phyloP scores from a whole-genome alignment of 2,888 invertebrate species.

The Platynereis dumerilii region DNA sequence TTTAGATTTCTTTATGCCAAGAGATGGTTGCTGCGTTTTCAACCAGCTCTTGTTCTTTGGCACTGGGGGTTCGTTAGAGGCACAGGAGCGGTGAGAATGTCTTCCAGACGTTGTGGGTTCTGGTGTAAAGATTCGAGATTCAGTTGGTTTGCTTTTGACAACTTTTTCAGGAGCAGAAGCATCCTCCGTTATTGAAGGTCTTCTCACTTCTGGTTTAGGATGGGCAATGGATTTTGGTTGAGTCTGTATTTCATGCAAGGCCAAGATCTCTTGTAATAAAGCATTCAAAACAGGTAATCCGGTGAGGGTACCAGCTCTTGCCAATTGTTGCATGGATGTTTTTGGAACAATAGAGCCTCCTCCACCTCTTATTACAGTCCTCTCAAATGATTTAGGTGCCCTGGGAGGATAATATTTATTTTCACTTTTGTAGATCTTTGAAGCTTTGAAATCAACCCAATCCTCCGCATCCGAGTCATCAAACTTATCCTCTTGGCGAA shows the following conservation, averaged over 20 bases:
- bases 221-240: constrained; percentile 9
- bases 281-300: constrained; percentile 54
- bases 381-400: too few relatives aligned
- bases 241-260: constrained; percentile 18
- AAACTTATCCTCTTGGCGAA: constrained; percentile 29
- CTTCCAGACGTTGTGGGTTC: too few relatives aligned
- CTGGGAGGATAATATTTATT: too few relatives aligned
- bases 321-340: too few relatives aligned
- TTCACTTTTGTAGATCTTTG: constrained; percentile 12
- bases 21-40: constrained; percentile 44
- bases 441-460: constrained; percentile 5
- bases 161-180: constrained; percentile 13
- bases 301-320: constrained; percentile 21
- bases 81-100: constrained; percentile 10
- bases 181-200: background rate
- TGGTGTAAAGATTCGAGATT: background rate
- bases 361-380: too few relatives aligned
- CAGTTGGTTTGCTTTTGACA: background rate
- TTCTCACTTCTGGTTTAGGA: constrained; percentile 10
- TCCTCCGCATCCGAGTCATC: constrained; percentile 27
- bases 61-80: constrained; percentile 31
- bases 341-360: too few relatives aligned
- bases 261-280: constrained; percentile 37
- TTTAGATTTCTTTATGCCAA: constrained; percentile 43
- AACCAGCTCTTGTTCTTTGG: constrained; percentile 53